These are phyloP conservation scores for Columba janthina DNA, from an alignment of 2,113 vertebrate species.

Conservation along the genomic window DNA sequence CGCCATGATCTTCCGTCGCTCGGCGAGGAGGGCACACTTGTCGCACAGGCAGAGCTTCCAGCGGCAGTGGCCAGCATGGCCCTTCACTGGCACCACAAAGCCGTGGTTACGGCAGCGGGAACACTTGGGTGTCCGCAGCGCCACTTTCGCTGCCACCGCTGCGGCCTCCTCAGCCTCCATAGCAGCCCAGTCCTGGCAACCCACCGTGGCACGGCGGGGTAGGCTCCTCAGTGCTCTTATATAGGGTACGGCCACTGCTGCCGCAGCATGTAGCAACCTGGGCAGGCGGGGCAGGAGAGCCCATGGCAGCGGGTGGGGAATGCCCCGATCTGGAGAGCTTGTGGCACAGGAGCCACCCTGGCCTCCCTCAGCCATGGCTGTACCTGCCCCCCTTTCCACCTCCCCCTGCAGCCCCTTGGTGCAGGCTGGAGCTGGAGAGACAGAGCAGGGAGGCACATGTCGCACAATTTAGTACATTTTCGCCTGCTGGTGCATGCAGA, in stretches of 20 bases:
- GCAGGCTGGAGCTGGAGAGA: neutral
- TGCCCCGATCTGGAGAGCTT: neutral
- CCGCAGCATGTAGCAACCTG: neutral
- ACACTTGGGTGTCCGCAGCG: slow-evolving; percentile 77
- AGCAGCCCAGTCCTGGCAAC: fast-evolving
- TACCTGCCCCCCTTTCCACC: neutral
- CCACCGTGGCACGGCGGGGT: too few relatives aligned
- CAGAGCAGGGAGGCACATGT: neutral
- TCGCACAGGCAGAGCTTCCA: slow-evolving; percentile 82
- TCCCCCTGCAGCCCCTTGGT: neutral
- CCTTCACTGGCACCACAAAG: slow-evolving; percentile 80
- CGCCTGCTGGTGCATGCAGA: neutral
- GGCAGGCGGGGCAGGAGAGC: neutral
- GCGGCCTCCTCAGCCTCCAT: neutral
- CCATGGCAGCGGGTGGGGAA: neutral
- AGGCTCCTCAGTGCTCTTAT: neutral
- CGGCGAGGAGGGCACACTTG: slow-evolving; percentile 81
- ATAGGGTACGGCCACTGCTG: neutral
- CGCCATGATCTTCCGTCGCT: slow-evolving; percentile 83
- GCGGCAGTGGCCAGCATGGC: slow-evolving; percentile 79
- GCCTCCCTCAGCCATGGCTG: neutral
- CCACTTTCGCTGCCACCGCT: neutral
- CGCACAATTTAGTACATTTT: fast-evolving
- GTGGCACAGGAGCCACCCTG: neutral
- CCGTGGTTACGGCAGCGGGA: slow-evolving; percentile 86